Percentiles rank a stretch among this genome's conserved stretches.
Conservation (phyloP, 2,113 vertebrate genomes). For the Ardeotis arabs region DNA sequence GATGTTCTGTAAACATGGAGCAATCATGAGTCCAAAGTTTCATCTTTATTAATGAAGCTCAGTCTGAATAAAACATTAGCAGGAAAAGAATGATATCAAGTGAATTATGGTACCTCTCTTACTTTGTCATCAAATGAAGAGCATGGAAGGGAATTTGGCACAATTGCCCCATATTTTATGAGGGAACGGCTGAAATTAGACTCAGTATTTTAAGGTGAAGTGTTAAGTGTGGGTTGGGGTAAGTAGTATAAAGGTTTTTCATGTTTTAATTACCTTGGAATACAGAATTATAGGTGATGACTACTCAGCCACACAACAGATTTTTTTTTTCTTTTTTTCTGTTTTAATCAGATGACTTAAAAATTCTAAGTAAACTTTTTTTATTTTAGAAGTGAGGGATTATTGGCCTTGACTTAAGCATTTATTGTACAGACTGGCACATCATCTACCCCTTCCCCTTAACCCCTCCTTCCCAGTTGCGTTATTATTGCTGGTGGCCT, state of each 20-base stretch:
- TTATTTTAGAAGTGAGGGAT: background rate
- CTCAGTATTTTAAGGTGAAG: background rate
- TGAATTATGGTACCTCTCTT: constrained; percentile 26
- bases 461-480: background rate
- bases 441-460: background rate
- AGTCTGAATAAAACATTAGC: constrained; percentile 58
- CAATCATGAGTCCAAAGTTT: constrained; percentile 69
- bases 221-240: background rate
- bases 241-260: background rate
- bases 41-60: constrained; percentile 66
- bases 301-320: background rate
- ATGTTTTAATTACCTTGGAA: background rate
- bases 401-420: background rate
- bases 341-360: background rate
- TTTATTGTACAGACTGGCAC: background rate
- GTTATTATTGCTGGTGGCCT: background rate
- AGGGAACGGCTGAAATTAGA: background rate
- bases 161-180: background rate
- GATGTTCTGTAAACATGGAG: constrained; percentile 73
- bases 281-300: background rate
- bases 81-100: constrained; percentile 52
- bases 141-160: background rate
- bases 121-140: constrained; percentile 6
- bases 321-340: background rate
- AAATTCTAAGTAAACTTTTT: background rate